Conservation (phyloP, 2,797 vertebrate genomes). For the Anguilla marmorata region DNA sequence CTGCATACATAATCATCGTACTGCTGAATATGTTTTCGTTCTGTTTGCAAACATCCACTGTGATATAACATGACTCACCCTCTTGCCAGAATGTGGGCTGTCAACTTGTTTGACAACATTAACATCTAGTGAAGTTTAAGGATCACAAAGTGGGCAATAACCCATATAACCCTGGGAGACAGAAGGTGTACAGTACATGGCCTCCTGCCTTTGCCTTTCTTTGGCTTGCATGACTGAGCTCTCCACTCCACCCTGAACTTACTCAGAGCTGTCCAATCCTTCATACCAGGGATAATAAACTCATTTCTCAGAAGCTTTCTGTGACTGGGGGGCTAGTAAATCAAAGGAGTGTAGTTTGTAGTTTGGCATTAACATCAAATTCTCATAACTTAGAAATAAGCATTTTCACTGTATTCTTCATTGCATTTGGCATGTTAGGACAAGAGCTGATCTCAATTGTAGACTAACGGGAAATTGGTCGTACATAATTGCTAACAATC, state of each 20-base stretch:
- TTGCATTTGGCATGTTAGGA: neutral
- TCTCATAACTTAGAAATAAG: constrained; percentile 20
- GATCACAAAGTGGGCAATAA: neutral
- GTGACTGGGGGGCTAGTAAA: constrained; percentile 18
- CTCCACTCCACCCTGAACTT: neutral
- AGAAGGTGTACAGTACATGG: neutral
- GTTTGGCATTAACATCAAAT: constrained; percentile 35
- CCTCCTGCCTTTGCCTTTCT: neutral
- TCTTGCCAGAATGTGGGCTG: neutral
- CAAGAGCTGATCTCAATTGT: neutral
- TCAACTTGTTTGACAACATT: neutral
- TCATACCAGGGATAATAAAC: constrained; percentile 5
- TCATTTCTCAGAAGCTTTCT: neutral
- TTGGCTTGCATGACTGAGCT: neutral
- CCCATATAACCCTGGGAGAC: neutral
- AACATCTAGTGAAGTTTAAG: neutral
- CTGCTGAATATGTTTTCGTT: neutral
- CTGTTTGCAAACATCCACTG: neutral
- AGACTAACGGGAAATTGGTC: constrained; percentile 34
- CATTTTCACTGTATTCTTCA: neutral
- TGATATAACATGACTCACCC: neutral
- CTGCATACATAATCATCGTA: neutral
- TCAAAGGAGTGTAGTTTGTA: neutral
- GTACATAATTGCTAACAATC: constrained; percentile 28
- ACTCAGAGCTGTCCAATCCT: constrained; percentile 6